Percentiles rank a stretch among this genome's conserved stretches.
phyloP scores from a whole-genome alignment of 2,888 invertebrate species.

The Drosophila gaucha region DNA sequence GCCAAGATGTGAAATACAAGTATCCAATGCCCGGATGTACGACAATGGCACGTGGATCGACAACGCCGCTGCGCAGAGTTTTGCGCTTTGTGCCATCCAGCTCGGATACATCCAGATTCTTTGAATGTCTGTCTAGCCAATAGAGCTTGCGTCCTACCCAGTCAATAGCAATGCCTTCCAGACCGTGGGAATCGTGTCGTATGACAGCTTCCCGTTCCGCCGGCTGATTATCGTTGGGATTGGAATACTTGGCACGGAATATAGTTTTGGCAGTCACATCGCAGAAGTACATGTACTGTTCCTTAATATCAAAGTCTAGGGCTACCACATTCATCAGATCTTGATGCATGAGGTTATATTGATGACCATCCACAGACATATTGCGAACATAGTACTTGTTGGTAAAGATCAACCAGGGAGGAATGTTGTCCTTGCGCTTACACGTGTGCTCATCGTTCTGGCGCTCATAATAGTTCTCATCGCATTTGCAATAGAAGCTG shows the following conservation, averaged over 20 bases:
- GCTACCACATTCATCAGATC: conserved; percentile 98
- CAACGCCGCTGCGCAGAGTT: conserved; percentile 94
- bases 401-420: conserved; percentile 96
- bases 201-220: conserved; percentile 92
- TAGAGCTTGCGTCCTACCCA: conserved; percentile 98
- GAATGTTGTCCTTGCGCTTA: conserved; percentile 92
- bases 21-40: conserved; percentile 97
- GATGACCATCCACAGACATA: conserved; percentile 94
- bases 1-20: conserved; percentile 98
- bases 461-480: conserved; percentile 94
- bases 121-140: conserved; percentile 97
- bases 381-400: conserved; percentile 99
- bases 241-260: conserved; percentile 89
- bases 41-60: conserved; percentile 97
- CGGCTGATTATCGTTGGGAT: conserved; percentile 86
- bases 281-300: conserved; percentile 96
- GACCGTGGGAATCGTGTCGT: conserved; percentile 96
- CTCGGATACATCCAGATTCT: conserved; percentile 97
- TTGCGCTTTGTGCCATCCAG: conserved; percentile 96
- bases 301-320: conserved; percentile 94
- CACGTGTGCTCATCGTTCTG: conserved; percentile 95
- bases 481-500: conserved; percentile 97
- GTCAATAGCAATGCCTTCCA: conserved; percentile 99
- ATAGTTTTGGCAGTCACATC: conserved; percentile 98
- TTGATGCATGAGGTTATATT: conserved; percentile 95